phyloP scores from a whole-genome alignment of 1,140 invertebrate species.

The Caenorhabditis briggsae region DNA sequence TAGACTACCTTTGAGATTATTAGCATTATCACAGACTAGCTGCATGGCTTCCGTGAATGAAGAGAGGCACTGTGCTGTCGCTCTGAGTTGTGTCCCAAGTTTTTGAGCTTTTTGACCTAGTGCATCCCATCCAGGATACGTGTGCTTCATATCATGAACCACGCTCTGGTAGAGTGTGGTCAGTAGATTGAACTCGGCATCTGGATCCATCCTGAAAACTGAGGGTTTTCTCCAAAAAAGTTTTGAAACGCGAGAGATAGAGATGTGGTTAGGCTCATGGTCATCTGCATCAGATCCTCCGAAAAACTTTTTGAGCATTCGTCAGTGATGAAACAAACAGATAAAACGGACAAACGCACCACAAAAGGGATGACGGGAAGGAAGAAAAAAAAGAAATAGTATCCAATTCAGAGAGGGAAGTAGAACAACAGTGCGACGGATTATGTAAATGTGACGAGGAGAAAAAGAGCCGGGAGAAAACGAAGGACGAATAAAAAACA shows the following conservation, averaged over 20 bases:
- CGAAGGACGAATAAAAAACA: background rate
- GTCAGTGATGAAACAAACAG: constrained; percentile 19
- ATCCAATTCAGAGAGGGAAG: background rate
- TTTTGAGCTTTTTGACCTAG: constrained; percentile 58
- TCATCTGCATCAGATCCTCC: background rate
- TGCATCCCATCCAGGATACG: constrained; percentile 61
- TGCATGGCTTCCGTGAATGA: constrained; percentile 61
- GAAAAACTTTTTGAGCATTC: constrained; percentile 5
- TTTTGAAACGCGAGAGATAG: background rate
- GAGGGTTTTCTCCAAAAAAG: background rate
- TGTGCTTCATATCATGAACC: constrained; percentile 61
- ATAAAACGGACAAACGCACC: constrained; percentile 31
- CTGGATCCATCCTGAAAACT: constrained; percentile 60
- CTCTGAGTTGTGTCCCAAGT: constrained; percentile 42
- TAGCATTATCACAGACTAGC: constrained; percentile 57
- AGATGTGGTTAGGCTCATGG: background rate
- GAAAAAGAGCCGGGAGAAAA: constrained; percentile 1
- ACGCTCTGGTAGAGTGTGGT: constrained; percentile 61
- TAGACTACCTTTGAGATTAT: constrained; percentile 61
- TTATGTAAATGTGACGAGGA: constrained; percentile 41
- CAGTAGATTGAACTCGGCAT: constrained; percentile 61
- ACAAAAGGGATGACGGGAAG: background rate
- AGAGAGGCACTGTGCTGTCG: constrained; percentile 50
- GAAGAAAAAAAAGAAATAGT: constrained; percentile 3
- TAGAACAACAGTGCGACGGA: background rate